These are phyloP conservation scores for Salvelinus namaycush DNA, from an alignment of 2,113 vertebrate species.

Conservation along the genomic window DNA sequence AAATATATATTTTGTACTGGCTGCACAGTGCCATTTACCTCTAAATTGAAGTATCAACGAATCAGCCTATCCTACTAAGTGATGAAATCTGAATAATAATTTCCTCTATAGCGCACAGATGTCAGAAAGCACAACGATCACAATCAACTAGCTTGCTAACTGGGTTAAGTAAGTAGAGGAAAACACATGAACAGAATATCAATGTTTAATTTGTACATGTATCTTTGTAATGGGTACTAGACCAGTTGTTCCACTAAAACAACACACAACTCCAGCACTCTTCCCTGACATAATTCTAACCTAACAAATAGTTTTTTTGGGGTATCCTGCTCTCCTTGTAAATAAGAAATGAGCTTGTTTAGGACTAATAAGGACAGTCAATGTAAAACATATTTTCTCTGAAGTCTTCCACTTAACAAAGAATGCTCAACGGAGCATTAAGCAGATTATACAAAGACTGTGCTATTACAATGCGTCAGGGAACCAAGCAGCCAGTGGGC, in stretches of 20 bases:
- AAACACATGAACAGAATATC: background rate
- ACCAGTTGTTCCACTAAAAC: background rate
- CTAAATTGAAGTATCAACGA: background rate
- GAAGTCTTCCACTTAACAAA: no score
- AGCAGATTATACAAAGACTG: background rate
- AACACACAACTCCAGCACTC: background rate
- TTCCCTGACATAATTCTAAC: background rate
- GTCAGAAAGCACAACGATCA: background rate
- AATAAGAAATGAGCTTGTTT: background rate
- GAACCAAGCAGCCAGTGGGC: background rate
- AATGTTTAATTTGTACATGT: background rate
- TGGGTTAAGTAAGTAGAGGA: background rate
- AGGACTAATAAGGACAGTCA: background rate
- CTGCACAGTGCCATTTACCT: background rate
- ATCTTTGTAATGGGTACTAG: background rate
- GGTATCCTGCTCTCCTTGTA: background rate
- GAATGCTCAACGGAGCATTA: background rate
- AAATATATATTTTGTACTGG: slow-evolving; percentile 34
- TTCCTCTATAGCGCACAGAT: no score
- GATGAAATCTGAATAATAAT: no score
- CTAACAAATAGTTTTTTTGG: background rate
- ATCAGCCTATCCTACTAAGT: background rate
- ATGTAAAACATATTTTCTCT: background rate
- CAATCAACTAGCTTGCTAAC: slow-evolving; percentile 1
- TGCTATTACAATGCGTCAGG: slow-evolving; percentile 3